Evolutionary conservation across 2,888 invertebrate species (phyloP), one percentile per base, ranked within the genome.

Genomic region (Syritta pipiens): DNA sequence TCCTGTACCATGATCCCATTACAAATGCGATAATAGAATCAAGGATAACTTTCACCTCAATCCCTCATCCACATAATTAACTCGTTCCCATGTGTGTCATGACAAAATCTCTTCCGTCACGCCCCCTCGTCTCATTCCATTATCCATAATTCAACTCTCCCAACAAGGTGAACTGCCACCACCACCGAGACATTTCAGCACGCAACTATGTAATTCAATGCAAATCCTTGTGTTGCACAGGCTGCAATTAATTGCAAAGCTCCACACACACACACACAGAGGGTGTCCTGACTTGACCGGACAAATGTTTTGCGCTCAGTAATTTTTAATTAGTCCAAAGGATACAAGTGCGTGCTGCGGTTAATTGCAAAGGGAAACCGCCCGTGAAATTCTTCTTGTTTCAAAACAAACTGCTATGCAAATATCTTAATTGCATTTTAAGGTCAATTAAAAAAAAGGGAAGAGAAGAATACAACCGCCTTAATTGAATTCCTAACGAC

Each of bases 271-370:
- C 20, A 26, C 32, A 7, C 37, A 37, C 37, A 37, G 17, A 37
- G 7, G 37, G 6, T 7, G 6, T 37, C 14, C 37, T 2, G 48
- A 55, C 42, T 55, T 42, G 32, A 30, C n/a, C 57, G 32, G 63
- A 72, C 72, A 74, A 59, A 74, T 65, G 72, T 65, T 65, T 51
- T 37, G n/a, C n/a, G 32, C 42, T 69, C 60, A 60, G 44, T 19
- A 20, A 28, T 51, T 60, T 69, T 44, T 51, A 49, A 60, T 69
- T 24, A 55, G 48, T 67, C 46, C 55, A 24, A 51, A 35, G 3
- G n/a, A 19, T 44, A 17, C 3, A 60, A 48, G 37, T 10, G 26
- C 35, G 35, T 57, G n/a, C 19, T 5, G 51, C 10, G 20, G 9
- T 5, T 1, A 28, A 12, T 48, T 14, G 26, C n/a, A 10, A 1